Base-by-base conservation (phyloP, 2,888 invertebrate species). In the Amorpha juglandis region DNA sequence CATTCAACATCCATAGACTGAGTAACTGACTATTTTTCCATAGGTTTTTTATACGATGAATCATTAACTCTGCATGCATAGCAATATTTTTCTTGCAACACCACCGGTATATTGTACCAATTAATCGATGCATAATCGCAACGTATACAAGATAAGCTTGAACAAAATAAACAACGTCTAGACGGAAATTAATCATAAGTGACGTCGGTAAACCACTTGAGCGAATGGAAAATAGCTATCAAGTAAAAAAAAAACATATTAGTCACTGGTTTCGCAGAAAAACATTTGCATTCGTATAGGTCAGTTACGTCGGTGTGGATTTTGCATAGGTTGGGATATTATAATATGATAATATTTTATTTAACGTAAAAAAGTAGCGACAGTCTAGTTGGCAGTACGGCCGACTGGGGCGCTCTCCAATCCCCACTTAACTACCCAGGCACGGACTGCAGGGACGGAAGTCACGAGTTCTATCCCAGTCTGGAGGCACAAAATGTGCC, bases 221-320 rank as follows among this genome's bases (percentile, higher is more conserved):
- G 63, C 63, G 71, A 74, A 77, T 70, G 71, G 68, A 70, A 73
- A 74, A 58, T 65, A 67, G 67, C 67, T 64, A 70, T 73, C 69
- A 67, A 72, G 65, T 67, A 69, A 35, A 74, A 78, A 74, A 78
- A 71, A 76, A 68, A 63, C 65, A 67, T 64, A 70, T 69, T 73
- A 74, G 69, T 70, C 64, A 64, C 35, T 35, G 12, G 19, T 19
- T 64, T 47, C 27, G 19, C 21, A 70, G 76, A 73, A 73, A 75
- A 73, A 52, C 68, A 66, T 75, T 76, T 71, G 73, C 65, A 67
- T 76, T 71, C n/a, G 76, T 62, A 71, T 67, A 77, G 79, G 81
- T 82, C 81, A 79, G 71, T 73, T 69, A 73, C 71, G 67, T 66
- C 63, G 27, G 27, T 68, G 64, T 65, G 38, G 45, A 50, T 27